phyloP scores from a whole-genome alignment of 1,140 invertebrate species.

The Camponotus floridanus region DNA sequence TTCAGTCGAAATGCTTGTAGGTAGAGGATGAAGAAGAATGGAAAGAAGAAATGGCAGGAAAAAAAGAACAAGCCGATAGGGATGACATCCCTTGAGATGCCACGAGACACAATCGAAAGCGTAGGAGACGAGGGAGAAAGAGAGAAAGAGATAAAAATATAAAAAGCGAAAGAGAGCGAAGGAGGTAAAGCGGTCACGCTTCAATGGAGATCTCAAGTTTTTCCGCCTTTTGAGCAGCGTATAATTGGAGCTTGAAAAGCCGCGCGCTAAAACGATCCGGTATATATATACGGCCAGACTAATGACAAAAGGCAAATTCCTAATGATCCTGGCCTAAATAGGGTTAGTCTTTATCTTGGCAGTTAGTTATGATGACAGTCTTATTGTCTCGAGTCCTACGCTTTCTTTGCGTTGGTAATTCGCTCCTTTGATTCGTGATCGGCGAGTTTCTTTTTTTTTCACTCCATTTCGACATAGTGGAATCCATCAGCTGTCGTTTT shows the following conservation, averaged over 20 bases:
- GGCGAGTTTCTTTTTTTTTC: constrained; percentile 8
- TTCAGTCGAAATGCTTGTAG: constrained; percentile 56
- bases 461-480: neutral
- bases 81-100: constrained; percentile 68
- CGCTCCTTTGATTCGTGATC: constrained; percentile 10
- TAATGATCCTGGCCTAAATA: constrained; percentile 76
- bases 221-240: constrained; percentile 60
- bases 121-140: constrained; percentile 9
- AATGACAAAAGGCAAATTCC: constrained; percentile 68
- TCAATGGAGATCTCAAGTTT: constrained; percentile 73
- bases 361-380: constrained; percentile 55
- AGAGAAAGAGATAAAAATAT: constrained; percentile 39
- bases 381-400: constrained; percentile 47
- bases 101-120: constrained; percentile 67
- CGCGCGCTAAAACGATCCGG: constrained; percentile 26
- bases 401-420: constrained; percentile 38
- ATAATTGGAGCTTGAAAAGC: constrained; percentile 71
- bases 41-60: neutral
- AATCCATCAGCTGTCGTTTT: constrained; percentile 25
- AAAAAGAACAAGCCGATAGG: constrained; percentile 37
- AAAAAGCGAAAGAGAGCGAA: constrained; percentile 57
- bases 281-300: constrained; percentile 38
- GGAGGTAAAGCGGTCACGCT: constrained; percentile 61
- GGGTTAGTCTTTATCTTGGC: constrained; percentile 53
- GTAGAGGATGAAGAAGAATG: constrained; percentile 1